Percentiles rank a stretch among this genome's conserved stretches.
phyloP scores from a whole-genome alignment of 2,888 invertebrate genomes.

The Epinotia brunnichana region DNA sequence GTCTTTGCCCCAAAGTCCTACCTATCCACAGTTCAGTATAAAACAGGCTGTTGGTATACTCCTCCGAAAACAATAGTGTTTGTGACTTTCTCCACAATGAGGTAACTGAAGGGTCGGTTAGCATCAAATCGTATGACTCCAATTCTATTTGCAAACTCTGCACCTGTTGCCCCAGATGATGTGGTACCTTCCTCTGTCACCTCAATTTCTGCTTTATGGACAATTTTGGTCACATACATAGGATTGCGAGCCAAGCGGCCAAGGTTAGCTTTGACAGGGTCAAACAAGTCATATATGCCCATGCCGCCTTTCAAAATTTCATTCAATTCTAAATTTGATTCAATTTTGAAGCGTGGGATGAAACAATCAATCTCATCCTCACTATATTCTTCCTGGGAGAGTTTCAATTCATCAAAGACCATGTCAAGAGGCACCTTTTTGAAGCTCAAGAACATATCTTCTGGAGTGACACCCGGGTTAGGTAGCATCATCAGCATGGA shows the following conservation, averaged over 20 bases:
- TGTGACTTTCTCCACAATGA: constrained; percentile 86
- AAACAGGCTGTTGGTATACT: constrained; percentile 66
- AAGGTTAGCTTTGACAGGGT: constrained; percentile 61
- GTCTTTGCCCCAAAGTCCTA: neutral
- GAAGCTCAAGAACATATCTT: constrained; percentile 81
- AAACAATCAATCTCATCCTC: constrained; percentile 87
- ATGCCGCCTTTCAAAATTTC: constrained; percentile 70
- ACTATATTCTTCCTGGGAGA: constrained; percentile 76
- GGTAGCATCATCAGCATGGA: constrained; percentile 88
- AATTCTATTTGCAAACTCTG: constrained; percentile 79
- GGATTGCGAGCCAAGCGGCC: constrained; percentile 78
- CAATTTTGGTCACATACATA: constrained; percentile 82
- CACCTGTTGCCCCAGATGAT: constrained; percentile 84
- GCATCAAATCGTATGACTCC: constrained; percentile 84
- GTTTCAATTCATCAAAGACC: constrained; percentile 79
- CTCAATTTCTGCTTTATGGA: constrained; percentile 89
- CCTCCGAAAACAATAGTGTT: constrained; percentile 78
- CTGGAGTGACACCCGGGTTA: constrained; percentile 78
- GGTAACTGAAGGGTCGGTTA: constrained; percentile 86
- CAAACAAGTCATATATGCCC: constrained; percentile 84
- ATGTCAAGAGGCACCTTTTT: constrained; percentile 70
- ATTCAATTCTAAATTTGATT: constrained; percentile 83
- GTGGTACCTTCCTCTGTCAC: constrained; percentile 90
- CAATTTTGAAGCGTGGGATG: constrained; percentile 85
- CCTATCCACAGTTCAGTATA: constrained; percentile 58